Evolutionary conservation across 2,888 invertebrate genomes (phyloP), one percentile per base, ranked within the genome.

Genomic region (Drosophila dives): DNA sequence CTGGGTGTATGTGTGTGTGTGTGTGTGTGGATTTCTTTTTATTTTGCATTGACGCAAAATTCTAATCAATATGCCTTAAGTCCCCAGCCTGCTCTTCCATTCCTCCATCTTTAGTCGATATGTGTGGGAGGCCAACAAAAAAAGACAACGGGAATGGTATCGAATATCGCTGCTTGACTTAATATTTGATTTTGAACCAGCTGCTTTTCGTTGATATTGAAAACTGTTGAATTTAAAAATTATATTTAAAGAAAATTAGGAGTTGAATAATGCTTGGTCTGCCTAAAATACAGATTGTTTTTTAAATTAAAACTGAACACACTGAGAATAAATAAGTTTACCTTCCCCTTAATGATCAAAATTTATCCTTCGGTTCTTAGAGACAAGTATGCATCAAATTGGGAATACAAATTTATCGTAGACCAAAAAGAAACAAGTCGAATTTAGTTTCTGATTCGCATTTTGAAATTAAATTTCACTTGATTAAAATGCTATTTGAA

Each of bases 51-150:
- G 53, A 66, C 45, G 69, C 49, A 72, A 64, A 63, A 66, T 64
- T 85, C 80, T 77, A 80, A 85, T 87, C 88, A 77, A 85, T 87
- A 86, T 49, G 23, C 29, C 45, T 15, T 15, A 23, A 8, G 12
- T 20, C 12, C 20, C 36, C 15, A 36, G 1, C 11, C 12, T 12
- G 7, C 42, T 7, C n/a, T 7, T 12, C 3, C 15, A 29, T 11
- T 10, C 20, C 23, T 3, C 15, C 23, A 11, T 23, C n/a, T 17
- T 15, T 7, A 4, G 36, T 12, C 15, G 34, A 20, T 12, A 65
- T 29, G 50, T 20, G 49, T 38, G 64, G n/a, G 12, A n/a, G 17
- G 38, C 10, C 38, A 40, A 40, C 2, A 40, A 10, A 49, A 23
- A 23, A 29, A 17, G 2, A 26, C 5, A n/a, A 40, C 40, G 10